Base-by-base conservation (phyloP, 2,797 vertebrate species). In the Mormyrus proboscirostris region DNA sequence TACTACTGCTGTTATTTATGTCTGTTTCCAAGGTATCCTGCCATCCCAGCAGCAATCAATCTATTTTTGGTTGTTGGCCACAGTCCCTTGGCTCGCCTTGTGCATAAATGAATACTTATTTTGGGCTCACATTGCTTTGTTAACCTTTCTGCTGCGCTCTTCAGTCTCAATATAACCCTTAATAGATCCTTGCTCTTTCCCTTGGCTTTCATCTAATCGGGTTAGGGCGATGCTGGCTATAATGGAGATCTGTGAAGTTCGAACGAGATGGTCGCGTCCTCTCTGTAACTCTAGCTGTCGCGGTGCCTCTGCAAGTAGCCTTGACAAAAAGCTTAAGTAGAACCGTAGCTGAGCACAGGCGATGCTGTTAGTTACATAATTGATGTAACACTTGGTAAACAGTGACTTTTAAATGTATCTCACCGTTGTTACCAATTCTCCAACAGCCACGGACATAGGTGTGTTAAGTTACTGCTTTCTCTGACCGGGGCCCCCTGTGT, bases 281-380 rank as follows among this genome's bases (percentile, higher is more conserved):
- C 19, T 16, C 29, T 4, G n/a, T 19, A 10, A 10, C 85, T 25
- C 47, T 25, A 12, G 14, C 55, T 49, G 19, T 14, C 16, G 9
- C 47, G 51, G 51, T 50, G 16, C 33, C 19, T 3, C 57, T 49
- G 4, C 57, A 25, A 87, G 19, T 6, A 12, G 57, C 33, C 86
- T 51, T 87, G 57, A 59, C 86, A 73, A 62, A 25, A 19, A n/a
- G n/a, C 29, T 49, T 57, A 33, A 33, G 10, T 10, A 33, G 10
- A 33, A 33, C 62, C n/a, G 53, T 3, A 25, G 3, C 9, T 65
- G 22, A n/a, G 25, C 49, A 33, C 47, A 59, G 89, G 29, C 44
- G 62, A 49, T 55, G 87, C 57, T 69, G 44, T 51, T 29, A 12
- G 9, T 76, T n/a, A 53, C 69, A 85, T 89, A 69, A 87, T 84